Evolutionary conservation across 2,888 invertebrate genomes (phyloP), one percentile per base, ranked within the genome.

Genomic region (Hydropsyche betteni): DNA sequence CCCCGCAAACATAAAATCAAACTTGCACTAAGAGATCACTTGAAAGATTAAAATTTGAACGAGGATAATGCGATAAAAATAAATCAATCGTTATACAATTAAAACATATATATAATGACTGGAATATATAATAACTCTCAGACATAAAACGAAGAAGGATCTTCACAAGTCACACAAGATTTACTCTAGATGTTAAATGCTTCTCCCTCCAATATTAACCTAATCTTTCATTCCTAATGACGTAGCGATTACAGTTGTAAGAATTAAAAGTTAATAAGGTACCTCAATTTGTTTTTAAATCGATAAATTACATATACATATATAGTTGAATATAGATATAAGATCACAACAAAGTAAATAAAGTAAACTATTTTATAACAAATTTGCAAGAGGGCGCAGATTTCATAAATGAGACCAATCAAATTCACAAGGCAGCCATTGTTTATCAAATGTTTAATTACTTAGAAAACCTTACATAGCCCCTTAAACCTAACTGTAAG

Each of bases 301-400:
- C 74, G 68, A 77, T 77, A 76, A 72, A 69, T 74, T 76, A 78
- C 76, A 76, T 76, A 77, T 70, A 74, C 69, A 75, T 73, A 76
- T 52, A 76, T 75, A 73, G 61, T 64, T 75, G 70, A 75, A 77
- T 75, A 75, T 75, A 75, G 72, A 74, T 76, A 72, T 76, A 77
- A 77, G 71, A 78, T 78, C 79, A 79, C 79, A 79, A 79, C 79
- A 79, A 78, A 79, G 79, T 79, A 79, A 77, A 79, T 77, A 76
- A 78, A 76, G 78, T 78, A 77, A 79, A 75, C 78, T 79, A 78
- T 76, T 74, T 77, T 74, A 76, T 78, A 78, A 78, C 75, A 72
- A 77, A 76, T 76, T 74, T 74, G 76, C 71, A 16, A 72, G 53
- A 58, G 64, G 14, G 69, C 68, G 70, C 33, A 68, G 52, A 61